phyloP scores from a whole-genome alignment of 2,888 invertebrate genomes.

The Hipparchia sbordonii region DNA sequence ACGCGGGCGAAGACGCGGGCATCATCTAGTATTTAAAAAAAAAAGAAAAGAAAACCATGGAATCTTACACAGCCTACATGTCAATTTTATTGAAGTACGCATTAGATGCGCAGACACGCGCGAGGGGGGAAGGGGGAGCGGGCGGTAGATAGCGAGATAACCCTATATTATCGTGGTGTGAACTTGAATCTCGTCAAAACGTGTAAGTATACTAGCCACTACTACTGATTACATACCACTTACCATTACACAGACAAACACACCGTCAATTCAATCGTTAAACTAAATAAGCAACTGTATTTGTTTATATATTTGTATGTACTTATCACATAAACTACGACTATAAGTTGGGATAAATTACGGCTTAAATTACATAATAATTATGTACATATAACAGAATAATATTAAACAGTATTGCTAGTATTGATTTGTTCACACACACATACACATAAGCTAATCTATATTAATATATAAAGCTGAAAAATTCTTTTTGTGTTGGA shows the following conservation, averaged over 20 bases:
- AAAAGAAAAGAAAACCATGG: too few relatives aligned
- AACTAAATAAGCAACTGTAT: neutral
- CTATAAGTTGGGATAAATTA: too few relatives aligned
- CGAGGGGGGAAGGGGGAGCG: constrained; percentile 7
- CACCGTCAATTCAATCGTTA: neutral
- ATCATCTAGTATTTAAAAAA: too few relatives aligned
- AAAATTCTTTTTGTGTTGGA: too few relatives aligned
- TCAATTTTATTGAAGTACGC: neutral
- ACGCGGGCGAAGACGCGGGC: too few relatives aligned
- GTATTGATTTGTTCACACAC: too few relatives aligned
- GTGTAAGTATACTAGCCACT: constrained; percentile 5
- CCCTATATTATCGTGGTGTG: constrained; percentile 27
- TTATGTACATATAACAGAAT: too few relatives aligned
- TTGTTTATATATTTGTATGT: neutral
- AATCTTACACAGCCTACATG: too few relatives aligned
- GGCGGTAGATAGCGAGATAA: constrained; percentile 18
- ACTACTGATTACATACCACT: neutral
- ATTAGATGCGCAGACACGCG: constrained; percentile 11
- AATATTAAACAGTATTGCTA: too few relatives aligned
- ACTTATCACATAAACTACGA: neutral
- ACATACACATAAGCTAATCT: too few relatives aligned
- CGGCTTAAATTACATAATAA: too few relatives aligned
- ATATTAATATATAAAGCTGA: too few relatives aligned
- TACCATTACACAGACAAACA: neutral
- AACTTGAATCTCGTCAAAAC: constrained; percentile 33